These are phyloP conservation scores for Seira sanloemensis DNA, from an alignment of 2,888 invertebrate genomes.

Conservation along the genomic window DNA sequence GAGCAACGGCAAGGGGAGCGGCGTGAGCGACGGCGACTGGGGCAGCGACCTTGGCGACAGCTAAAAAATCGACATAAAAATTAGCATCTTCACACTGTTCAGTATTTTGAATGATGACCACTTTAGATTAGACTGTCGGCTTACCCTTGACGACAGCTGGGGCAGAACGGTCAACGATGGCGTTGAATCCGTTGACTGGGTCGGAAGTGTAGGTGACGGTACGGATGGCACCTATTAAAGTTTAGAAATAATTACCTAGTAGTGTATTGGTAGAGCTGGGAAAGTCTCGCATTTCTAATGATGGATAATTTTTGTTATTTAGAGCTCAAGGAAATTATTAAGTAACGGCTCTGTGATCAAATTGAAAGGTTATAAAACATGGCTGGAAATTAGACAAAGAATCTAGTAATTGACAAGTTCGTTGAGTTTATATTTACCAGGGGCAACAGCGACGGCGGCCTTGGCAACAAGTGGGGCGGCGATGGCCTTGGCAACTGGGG, in stretches of 20 bases:
- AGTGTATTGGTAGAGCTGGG: too few relatives aligned
- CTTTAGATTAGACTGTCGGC: background rate
- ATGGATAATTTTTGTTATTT: background rate
- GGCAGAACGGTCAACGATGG: conserved; percentile 67
- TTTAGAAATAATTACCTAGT: conserved; percentile 32
- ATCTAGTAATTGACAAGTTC: too few relatives aligned
- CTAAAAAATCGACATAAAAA: background rate
- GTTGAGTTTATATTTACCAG: background rate
- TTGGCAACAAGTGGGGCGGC: background rate
- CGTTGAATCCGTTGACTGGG: conserved; percentile 71
- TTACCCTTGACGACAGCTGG: conserved; percentile 25
- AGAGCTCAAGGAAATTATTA: background rate
- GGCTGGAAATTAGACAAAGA: too few relatives aligned
- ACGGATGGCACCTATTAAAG: conserved; percentile 62
- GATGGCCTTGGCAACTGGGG: too few relatives aligned
- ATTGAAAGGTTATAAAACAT: too few relatives aligned
- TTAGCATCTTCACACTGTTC: background rate
- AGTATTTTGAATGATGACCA: too few relatives aligned
- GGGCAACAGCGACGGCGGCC: background rate
- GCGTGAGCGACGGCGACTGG: conserved; percentile 2
- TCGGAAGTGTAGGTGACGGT: conserved; percentile 72
- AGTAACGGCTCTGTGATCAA: too few relatives aligned
- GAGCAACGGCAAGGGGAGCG: background rate
- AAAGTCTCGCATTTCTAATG: too few relatives aligned
- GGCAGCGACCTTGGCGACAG: conserved; percentile 21